These are phyloP conservation scores for Eublepharis macularius DNA, from an alignment of 2,113 vertebrate species.

Conservation along the genomic window DNA sequence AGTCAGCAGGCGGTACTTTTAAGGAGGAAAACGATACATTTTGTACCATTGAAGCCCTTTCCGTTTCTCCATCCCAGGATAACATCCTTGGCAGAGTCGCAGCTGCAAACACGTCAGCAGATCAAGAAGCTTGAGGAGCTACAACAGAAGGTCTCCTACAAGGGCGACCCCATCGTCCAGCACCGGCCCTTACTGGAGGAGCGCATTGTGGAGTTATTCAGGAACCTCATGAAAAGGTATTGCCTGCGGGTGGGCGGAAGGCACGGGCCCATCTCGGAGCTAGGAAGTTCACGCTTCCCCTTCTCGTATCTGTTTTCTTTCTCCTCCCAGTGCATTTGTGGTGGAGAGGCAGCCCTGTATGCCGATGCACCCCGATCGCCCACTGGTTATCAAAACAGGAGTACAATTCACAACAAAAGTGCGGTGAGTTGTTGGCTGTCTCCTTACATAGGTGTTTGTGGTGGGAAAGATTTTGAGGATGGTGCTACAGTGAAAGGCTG, in stretches of 20 bases:
- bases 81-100: conserved; percentile 95
- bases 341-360: conserved; percentile 98
- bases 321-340: conserved; percentile 87
- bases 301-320: not conserved
- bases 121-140: conserved; percentile 98
- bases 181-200: conserved; percentile 97
- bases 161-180: conserved; percentile 96
- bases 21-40: not conserved
- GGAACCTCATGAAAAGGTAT: conserved; percentile 98
- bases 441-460: accelerated
- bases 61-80: conserved; percentile 78
- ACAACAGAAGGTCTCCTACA: conserved; percentile 98
- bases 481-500: not conserved
- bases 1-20: not conserved
- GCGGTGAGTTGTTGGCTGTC: conserved; percentile 76
- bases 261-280: not conserved
- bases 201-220: conserved; percentile 94
- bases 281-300: accelerated
- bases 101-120: conserved; percentile 98
- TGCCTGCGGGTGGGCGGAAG: not conserved
- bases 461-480: not conserved
- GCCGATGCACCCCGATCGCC: conserved; percentile 98
- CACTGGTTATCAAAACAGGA: conserved; percentile 96
- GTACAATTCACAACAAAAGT: conserved; percentile 99
- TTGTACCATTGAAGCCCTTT: accelerated